Evolutionary conservation across 2,113 vertebrate species (phyloP).

Genomic region (Cheilinus undulatus): DNA sequence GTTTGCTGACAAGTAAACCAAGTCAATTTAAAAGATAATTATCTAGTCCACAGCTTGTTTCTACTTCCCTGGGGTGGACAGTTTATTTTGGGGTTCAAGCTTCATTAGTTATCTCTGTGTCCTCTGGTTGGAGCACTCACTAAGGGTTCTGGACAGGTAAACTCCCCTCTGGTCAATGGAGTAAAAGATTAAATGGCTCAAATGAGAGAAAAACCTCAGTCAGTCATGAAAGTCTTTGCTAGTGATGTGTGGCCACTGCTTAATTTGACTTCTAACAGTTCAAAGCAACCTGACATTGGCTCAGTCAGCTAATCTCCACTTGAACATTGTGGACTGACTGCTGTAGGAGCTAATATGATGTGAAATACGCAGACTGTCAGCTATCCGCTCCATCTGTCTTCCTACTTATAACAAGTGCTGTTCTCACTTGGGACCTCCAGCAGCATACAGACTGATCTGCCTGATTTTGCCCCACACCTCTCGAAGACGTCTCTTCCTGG

Average conservation of each 20-base stretch:
- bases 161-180: slow-evolving; percentile 5
- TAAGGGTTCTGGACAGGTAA: background rate
- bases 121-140: background rate
- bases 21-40: background rate
- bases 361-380: slow-evolving; percentile 25
- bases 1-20: background rate
- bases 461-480: slow-evolving; percentile 54
- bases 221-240: slow-evolving; percentile 4
- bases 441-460: slow-evolving; percentile 23
- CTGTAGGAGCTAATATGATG: slow-evolving; percentile 39
- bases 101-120: background rate
- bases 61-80: background rate
- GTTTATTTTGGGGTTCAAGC: background rate
- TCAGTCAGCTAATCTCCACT: slow-evolving; percentile 39
- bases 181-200: slow-evolving; percentile 35
- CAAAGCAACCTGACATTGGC: slow-evolving; percentile 28
- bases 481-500: slow-evolving; percentile 54
- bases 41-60: background rate
- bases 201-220: slow-evolving; percentile 25
- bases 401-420: slow-evolving; percentile 34
- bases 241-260: slow-evolving; percentile 17
- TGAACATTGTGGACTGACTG: slow-evolving; percentile 28
- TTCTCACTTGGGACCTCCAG: slow-evolving; percentile 51
- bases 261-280: slow-evolving; percentile 50
- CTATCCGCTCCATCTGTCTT: slow-evolving; percentile 34